Evolutionary conservation across 2,888 invertebrate species (phyloP).

Genomic region (Heliconius aoede): DNA sequence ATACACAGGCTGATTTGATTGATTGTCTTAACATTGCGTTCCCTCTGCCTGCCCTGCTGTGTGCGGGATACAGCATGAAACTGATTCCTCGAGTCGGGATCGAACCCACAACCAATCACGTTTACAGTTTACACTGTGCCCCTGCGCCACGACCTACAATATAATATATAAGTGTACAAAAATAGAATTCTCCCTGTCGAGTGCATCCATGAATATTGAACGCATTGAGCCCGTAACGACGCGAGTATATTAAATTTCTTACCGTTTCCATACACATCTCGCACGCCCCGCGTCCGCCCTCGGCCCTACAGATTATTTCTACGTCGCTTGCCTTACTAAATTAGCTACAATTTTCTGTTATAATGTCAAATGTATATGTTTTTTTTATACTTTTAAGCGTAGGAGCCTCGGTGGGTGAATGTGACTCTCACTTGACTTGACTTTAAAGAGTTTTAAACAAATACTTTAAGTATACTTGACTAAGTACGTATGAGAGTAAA

Average conservation of each 20-base stretch:
- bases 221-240: conserved; percentile 59
- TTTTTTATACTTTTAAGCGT: not conserved
- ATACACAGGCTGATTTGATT: too few species aligned
- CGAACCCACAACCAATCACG: not conserved
- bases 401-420: too few species aligned
- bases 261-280: conserved; percentile 64
- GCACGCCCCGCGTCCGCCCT: conserved; percentile 53
- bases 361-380: not conserved
- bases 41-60: too few species aligned
- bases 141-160: too few species aligned
- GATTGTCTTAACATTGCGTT: too few species aligned
- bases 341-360: conserved; percentile 13
- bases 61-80: too few species aligned
- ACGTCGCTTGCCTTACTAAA: conserved; percentile 51
- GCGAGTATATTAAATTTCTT: conserved; percentile 72
- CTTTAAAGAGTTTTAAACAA: too few species aligned
- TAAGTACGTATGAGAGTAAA: too few species aligned
- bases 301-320: conserved; percentile 55
- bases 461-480: too few species aligned
- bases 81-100: too few species aligned
- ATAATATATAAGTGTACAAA: conserved; percentile 24
- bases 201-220: conserved; percentile 58
- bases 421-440: too few species aligned
- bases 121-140: too few species aligned
- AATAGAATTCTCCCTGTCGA: conserved; percentile 54